These are phyloP conservation scores for Neodiprion virginianus DNA, from an alignment of 1,140 invertebrate genomes.

Conservation along the genomic window DNA sequence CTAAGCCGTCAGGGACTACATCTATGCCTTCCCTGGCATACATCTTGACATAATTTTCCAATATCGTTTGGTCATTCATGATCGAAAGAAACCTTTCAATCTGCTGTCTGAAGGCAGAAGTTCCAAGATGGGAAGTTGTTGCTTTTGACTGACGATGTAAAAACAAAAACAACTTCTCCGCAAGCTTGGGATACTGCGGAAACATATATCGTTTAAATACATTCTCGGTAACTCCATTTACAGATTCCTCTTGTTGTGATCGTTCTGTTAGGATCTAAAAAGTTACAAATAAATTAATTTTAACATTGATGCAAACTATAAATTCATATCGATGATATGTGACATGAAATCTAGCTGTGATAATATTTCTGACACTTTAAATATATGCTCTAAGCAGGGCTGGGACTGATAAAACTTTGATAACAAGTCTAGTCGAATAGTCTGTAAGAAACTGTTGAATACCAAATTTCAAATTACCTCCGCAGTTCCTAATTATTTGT, in stretches of 20 bases:
- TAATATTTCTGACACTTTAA: slow-evolving; percentile 28
- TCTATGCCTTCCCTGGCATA: slow-evolving; percentile 61
- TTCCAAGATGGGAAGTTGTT: slow-evolving; percentile 67
- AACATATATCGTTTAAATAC: slow-evolving; percentile 75
- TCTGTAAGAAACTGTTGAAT: slow-evolving; percentile 26
- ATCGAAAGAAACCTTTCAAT: slow-evolving; percentile 74
- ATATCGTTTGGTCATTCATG: slow-evolving; percentile 69
- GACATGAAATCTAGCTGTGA: slow-evolving; percentile 17
- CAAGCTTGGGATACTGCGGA: slow-evolving; percentile 77
- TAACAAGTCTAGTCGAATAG: not conserved
- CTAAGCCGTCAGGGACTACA: slow-evolving; percentile 67
- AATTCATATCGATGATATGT: slow-evolving; percentile 24
- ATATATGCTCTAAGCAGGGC: slow-evolving; percentile 36
- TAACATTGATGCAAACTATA: slow-evolving; percentile 15
- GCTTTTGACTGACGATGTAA: slow-evolving; percentile 67
- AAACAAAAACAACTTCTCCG: slow-evolving; percentile 70
- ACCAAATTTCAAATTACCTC: no score
- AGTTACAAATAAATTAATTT: slow-evolving; percentile 29
- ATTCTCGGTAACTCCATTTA: slow-evolving; percentile 70
- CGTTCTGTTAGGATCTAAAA: slow-evolving; percentile 70
- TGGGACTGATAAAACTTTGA: slow-evolving; percentile 21
- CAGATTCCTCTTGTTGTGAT: slow-evolving; percentile 68
- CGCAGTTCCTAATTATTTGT: no score
- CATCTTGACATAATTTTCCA: slow-evolving; percentile 74
- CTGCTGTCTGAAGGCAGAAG: slow-evolving; percentile 71